These are phyloP conservation scores for Bombus pyrosoma DNA, from an alignment of 1,140 invertebrate genomes.

Conservation along the genomic window DNA sequence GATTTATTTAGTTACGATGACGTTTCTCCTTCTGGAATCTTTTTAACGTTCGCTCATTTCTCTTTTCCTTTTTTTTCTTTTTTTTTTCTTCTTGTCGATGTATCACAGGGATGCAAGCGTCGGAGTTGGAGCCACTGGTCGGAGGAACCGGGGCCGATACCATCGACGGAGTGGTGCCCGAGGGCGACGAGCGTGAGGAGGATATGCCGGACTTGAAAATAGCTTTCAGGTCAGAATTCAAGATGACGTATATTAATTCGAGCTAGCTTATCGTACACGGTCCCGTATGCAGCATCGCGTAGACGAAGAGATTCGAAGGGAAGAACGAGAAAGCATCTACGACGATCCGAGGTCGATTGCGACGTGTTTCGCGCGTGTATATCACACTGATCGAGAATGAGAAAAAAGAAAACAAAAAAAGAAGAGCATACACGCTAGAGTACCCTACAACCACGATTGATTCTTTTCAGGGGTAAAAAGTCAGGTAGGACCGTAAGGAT, in stretches of 20 bases:
- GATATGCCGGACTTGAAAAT: slow-evolving; percentile 74
- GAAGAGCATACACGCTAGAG: neutral
- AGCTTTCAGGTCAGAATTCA: slow-evolving; percentile 78
- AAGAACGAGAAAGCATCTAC: slow-evolving; percentile 62
- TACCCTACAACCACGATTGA: slow-evolving; percentile 57
- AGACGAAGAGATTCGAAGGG: neutral
- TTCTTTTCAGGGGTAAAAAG: slow-evolving; percentile 79
- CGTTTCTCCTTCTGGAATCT: neutral
- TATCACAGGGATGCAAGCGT: slow-evolving; percentile 79
- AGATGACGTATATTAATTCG: slow-evolving; percentile 10
- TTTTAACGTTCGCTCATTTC: neutral
- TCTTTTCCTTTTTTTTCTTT: neutral
- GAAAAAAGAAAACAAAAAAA: neutral
- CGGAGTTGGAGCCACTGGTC: slow-evolving; percentile 91
- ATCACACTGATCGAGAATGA: neutral
- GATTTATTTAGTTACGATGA: neutral
- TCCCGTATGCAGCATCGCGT: neutral
- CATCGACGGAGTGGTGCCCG: slow-evolving; percentile 83
- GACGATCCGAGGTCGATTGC: slow-evolving; percentile 74
- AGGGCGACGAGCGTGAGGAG: slow-evolving; percentile 83
- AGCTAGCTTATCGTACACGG: neutral
- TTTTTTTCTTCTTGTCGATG: neutral
- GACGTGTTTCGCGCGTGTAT: slow-evolving; percentile 32
- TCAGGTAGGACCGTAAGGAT: slow-evolving; percentile 78
- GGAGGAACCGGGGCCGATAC: slow-evolving; percentile 86